Conservation (phyloP, 2,888 invertebrate genomes). For the Fabriciana adippe region DNA sequence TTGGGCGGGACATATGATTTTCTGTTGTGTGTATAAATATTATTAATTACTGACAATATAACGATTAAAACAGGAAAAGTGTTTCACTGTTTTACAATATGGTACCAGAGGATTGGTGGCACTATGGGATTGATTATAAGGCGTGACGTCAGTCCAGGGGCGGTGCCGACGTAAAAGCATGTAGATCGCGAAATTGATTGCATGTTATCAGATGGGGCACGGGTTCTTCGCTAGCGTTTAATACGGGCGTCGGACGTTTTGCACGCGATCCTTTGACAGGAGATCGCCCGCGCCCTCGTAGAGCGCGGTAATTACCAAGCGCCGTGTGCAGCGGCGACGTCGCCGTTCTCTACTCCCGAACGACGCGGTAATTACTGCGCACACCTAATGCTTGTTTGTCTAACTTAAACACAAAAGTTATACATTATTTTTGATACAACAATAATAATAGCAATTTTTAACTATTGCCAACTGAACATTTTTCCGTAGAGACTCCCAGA, state of each 20-base stretch:
- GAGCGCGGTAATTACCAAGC: conserved; percentile 73
- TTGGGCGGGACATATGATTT: no score
- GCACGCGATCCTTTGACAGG: conserved; percentile 80
- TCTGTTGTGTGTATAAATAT: no score
- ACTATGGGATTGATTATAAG: conserved; percentile 72
- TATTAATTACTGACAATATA: no score
- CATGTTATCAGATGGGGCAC: conserved; percentile 80
- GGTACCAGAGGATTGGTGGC: conserved; percentile 76
- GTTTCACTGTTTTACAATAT: no score
- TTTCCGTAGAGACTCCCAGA: no score
- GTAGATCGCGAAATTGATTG: conserved; percentile 82
- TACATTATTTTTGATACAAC: not conserved
- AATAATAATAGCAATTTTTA: not conserved
- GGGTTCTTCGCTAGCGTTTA: conserved; percentile 81
- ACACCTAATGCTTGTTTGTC: conserved; percentile 40
- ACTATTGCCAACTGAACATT: no score
- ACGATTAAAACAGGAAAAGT: no score
- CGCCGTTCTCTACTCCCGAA: conserved; percentile 54
- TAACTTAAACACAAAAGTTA: conserved; percentile 9
- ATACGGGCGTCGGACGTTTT: conserved; percentile 72
- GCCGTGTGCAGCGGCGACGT: conserved; percentile 76
- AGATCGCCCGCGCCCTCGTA: conserved; percentile 74
- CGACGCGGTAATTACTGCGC: conserved; percentile 48
- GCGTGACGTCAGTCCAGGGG: conserved; percentile 77
- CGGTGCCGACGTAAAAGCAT: conserved; percentile 78